A percentile compares a stretch with the other conserved stretches of the same genome.
phyloP scores from a whole-genome alignment of 1,140 invertebrate species.

The roundworm (Caenorhabditis elegans) region WBcel235 BX284602.5:8160501-8161000 shows the following conservation, averaged over 20 bases:
- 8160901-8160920: background rate
- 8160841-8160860: slow-evolving; percentile 34
- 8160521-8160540: background rate
- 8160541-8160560: background rate
- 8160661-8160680: background rate
- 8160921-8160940: background rate
- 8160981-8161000: background rate
- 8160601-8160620: background rate
- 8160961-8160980: slow-evolving; percentile 1
- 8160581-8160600: background rate
- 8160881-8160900: slow-evolving; percentile 28
- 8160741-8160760: background rate
- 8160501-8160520: background rate
- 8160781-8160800: slow-evolving; percentile 34
- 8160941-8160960: background rate
- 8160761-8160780: background rate
- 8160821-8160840: slow-evolving; percentile 28
- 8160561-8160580: background rate
- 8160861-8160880: slow-evolving; percentile 25
- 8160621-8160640: background rate
- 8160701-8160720: slow-evolving; percentile 17
- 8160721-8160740: slow-evolving; percentile 4
- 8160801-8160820: slow-evolving; percentile 45
- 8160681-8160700: background rate
- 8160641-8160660: background rate